Evolutionary conservation across 2,888 invertebrate genomes (phyloP).

Genomic region (Electrophaes corylata): DNA sequence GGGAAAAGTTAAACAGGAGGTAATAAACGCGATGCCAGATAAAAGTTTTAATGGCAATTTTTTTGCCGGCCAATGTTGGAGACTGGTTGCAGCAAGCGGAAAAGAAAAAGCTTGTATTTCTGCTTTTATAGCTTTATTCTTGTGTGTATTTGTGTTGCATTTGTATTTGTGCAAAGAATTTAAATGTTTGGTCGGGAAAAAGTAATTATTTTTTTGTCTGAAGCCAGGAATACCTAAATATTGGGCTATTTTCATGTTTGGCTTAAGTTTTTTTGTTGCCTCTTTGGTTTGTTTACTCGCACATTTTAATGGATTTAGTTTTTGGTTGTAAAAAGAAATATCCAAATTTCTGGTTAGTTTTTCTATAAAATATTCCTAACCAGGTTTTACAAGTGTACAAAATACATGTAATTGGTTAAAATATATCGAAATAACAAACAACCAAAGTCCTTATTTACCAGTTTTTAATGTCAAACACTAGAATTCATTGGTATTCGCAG

Average conservation of each 20-base stretch:
- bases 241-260: neutral
- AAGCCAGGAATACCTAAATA: neutral
- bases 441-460: no score
- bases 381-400: no score
- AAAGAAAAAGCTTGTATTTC: conserved; percentile 12
- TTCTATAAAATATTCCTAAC: no score
- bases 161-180: conserved; percentile 1
- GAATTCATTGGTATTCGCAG: no score
- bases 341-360: no score
- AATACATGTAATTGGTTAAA: no score
- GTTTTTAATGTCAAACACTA: no score
- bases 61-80: conserved; percentile 35
- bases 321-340: no score
- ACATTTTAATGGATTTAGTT: no score
- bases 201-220: neutral
- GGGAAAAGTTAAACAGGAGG: conserved; percentile 49
- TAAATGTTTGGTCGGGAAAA: neutral
- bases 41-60: conserved; percentile 48
- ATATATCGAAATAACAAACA: no score
- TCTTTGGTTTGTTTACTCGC: neutral
- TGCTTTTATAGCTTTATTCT: conserved; percentile 14
- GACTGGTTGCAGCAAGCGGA: conserved; percentile 11
- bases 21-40: conserved; percentile 60
- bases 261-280: neutral
- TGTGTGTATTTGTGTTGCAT: neutral